These are phyloP conservation scores for Orthonyx spaldingii DNA, from an alignment of 2,113 vertebrate genomes.

Conservation along the genomic window DNA sequence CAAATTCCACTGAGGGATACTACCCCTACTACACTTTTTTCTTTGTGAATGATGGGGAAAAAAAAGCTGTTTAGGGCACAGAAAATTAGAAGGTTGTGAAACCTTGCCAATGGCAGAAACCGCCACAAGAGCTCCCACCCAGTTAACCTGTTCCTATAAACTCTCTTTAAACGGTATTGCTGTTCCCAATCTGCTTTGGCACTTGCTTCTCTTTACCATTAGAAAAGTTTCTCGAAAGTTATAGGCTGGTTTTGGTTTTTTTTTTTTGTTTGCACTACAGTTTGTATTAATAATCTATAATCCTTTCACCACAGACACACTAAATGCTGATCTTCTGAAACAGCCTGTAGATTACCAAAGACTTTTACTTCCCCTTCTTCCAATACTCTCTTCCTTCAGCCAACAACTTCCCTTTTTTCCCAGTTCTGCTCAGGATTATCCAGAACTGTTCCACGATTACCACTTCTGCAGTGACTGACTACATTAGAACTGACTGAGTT, in stretches of 20 bases:
- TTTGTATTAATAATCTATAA: background rate
- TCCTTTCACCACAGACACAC: background rate
- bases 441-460: background rate
- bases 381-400: background rate
- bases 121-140: background rate
- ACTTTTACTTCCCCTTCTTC: background rate
- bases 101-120: background rate
- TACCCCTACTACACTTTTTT: background rate
- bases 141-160: background rate
- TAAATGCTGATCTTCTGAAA: background rate
- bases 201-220: background rate
- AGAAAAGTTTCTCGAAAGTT: background rate
- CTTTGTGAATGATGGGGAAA: background rate
- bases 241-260: fast-evolving
- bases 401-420: background rate
- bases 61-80: background rate
- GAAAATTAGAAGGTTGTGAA: background rate
- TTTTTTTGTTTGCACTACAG: background rate
- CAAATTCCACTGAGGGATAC: background rate
- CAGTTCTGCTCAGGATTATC: background rate
- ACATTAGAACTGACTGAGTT: background rate
- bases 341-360: background rate
- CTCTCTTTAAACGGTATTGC: fast-evolving
- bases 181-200: background rate
- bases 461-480: background rate